Conservation (phyloP, 1,140 invertebrate genomes). For the Pemphigus obesinymphae region DNA sequence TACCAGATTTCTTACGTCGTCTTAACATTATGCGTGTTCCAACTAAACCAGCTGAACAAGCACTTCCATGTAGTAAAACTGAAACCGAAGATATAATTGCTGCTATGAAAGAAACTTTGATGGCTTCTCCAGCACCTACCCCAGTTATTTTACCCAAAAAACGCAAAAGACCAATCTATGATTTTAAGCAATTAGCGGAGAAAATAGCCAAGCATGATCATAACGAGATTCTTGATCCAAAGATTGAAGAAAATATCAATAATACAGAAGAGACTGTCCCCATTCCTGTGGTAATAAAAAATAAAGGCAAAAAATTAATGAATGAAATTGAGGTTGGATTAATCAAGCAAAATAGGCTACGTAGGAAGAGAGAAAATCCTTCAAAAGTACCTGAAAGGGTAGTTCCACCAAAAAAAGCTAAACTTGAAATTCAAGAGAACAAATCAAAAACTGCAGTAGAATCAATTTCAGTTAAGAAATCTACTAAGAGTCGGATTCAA, state of each 20-base stretch:
- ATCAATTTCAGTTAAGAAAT: background rate
- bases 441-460: background rate
- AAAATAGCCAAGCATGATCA: constrained; percentile 38
- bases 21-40: constrained; percentile 32
- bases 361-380: constrained; percentile 12
- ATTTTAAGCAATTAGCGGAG: constrained; percentile 19
- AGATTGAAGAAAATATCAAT: background rate
- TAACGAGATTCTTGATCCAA: constrained; percentile 31
- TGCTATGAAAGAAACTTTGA: constrained; percentile 43
- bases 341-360: constrained; percentile 17
- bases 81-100: constrained; percentile 43
- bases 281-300: background rate
- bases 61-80: constrained; percentile 1
- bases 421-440: constrained; percentile 14
- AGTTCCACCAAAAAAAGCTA: constrained; percentile 6
- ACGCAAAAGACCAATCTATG: constrained; percentile 10
- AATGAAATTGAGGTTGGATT: constrained; percentile 27
- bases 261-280: background rate
- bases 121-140: constrained; percentile 23
- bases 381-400: background rate
- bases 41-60: background rate
- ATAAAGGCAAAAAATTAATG: constrained; percentile 29
- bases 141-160: constrained; percentile 26
- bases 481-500: background rate
- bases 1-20: constrained; percentile 28